Base-by-base conservation (phyloP, 1,140 invertebrate species). In the Brachionus rotundiformis region DNA sequence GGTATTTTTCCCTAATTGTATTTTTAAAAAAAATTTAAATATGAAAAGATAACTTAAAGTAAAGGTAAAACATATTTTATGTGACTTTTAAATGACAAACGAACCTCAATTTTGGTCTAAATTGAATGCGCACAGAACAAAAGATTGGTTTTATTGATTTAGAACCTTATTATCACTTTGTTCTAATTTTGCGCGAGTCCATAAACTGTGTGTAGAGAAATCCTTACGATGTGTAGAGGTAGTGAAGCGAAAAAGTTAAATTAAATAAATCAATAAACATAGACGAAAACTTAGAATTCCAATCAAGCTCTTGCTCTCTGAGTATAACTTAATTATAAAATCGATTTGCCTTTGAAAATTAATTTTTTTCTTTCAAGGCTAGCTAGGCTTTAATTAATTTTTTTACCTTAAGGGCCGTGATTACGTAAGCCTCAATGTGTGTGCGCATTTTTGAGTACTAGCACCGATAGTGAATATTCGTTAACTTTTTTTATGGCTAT, bases 191-290 rank as follows among this genome's bases (percentile, higher is more conserved):
- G 27, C 29, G 33, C 29, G 31, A 68, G 63, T 68, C 31, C 31
- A 68, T 33, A 68, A 68, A 68, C 27, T 36, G 4, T 54, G 4
- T 54, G 47, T 19, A 19, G 47, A 54, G 47, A 54, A 54, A 19
- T 54, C 47, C 47, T 54, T 33, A 16, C 7, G 33, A 68, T 33
- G 29, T 36, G 33, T 19, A 16, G 16, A 36, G 63, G 63, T 68
- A 68, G 29, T 68, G 63, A 36, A 68, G 63, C 63, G 63, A 68
- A 68, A 68, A 68, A 36, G 27, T 68, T 16, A 68, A 68, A 68
- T 68, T 68, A 68, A 63, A 63, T 63, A 63, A 68, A 68, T 68
- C 63, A 68, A 68, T 68, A 68, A 36, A 68, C 63, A 36, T 11
- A 63, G 47, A 29, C 29, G 61, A 63, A 63, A 63, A 63, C 61